Evolutionary conservation across 2,888 invertebrate species (phyloP), one percentile per base, ranked within the genome.

Genomic region (Euspilapteryx auroguttella): DNA sequence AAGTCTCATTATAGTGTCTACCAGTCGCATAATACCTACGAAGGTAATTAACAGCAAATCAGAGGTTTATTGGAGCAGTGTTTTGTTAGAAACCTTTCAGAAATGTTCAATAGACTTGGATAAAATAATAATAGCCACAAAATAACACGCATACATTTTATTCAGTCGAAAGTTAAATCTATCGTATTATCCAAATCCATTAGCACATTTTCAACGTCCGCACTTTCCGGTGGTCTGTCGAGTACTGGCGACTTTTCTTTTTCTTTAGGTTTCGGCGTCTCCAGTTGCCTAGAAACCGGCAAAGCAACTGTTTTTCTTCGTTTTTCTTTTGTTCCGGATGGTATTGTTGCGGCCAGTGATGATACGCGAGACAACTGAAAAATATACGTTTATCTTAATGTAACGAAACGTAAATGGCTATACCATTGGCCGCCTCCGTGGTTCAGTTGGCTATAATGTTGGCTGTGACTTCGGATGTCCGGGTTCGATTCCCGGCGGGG

Each of bases 21-120:
- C 69, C 71, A 68, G 71, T 69, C 69, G 69, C n/a, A n/a, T n/a
- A n/a, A n/a, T n/a, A n/a, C n/a, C 69, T 69, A 71, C 65, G 68
- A 62, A 64, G 66, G 69, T 71, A 71, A 73, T 71, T 69, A 69
- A 68, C 64, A 61, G 45, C 52, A 45, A 37, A 27, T 51, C 45
- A 55, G 37, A 4, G 34, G 31, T 35, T 34, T 31, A 30, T 26
- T 50, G 28, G 63, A 58, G 53, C n/a, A 1, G 29, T 20, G 1
- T n/a, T n/a, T n/a, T n/a, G n/a, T n/a, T n/a, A n/a, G n/a, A n/a
- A n/a, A n/a, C n/a, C n/a, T n/a, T n/a, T n/a, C n/a, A n/a, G n/a
- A n/a, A n/a, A n/a, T n/a, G n/a, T n/a, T n/a, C n/a, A n/a, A n/a
- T n/a, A n/a, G n/a, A n/a, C n/a, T n/a, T n/a, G n/a, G n/a, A n/a